Percentiles rank a stretch among this genome's conserved stretches.
Conservation (phyloP, 2,797 vertebrate species). For the Mastacembelus armatus region DNA sequence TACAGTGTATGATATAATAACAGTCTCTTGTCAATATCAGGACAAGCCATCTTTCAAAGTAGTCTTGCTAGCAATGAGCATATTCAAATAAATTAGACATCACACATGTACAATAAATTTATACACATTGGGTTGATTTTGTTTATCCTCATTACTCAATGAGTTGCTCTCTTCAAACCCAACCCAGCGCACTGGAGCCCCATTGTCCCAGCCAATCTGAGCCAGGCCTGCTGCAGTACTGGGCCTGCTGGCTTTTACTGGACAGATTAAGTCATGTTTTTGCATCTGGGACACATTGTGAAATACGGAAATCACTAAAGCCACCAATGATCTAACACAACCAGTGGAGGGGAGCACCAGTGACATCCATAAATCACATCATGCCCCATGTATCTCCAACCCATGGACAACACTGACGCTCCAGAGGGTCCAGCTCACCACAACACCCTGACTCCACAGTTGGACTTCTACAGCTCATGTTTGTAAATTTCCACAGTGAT, state of each 20-base stretch:
- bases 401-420: slow-evolving; percentile 1
- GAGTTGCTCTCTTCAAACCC: slow-evolving; percentile 37
- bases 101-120: slow-evolving; percentile 13
- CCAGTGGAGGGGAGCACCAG: slow-evolving; percentile 23
- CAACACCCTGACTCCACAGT: slow-evolving; percentile 26
- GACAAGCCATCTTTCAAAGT: slow-evolving; percentile 13
- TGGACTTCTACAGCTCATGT: slow-evolving; percentile 28
- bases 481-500: slow-evolving; percentile 44
- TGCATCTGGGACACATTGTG: slow-evolving; percentile 48
- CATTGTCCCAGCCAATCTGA: slow-evolving; percentile 20
- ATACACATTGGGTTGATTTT: too few relatives aligned
- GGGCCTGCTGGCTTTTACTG: slow-evolving; percentile 49
- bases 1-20: slow-evolving; percentile 7
- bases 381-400: slow-evolving; percentile 20
- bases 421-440: slow-evolving; percentile 14
- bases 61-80: neutral
- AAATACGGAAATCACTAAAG: slow-evolving; percentile 42
- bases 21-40: slow-evolving; percentile 7
- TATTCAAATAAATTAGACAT: slow-evolving; percentile 3
- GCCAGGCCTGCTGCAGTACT: slow-evolving; percentile 35
- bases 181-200: slow-evolving; percentile 28
- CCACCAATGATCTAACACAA: slow-evolving; percentile 43
- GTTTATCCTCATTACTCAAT: slow-evolving; percentile 54
- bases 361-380: slow-evolving; percentile 54
- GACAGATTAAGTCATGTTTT: slow-evolving; percentile 56